These are phyloP conservation scores for Cettia cetti DNA, from an alignment of 2,113 vertebrate species.

Conservation along the genomic window DNA sequence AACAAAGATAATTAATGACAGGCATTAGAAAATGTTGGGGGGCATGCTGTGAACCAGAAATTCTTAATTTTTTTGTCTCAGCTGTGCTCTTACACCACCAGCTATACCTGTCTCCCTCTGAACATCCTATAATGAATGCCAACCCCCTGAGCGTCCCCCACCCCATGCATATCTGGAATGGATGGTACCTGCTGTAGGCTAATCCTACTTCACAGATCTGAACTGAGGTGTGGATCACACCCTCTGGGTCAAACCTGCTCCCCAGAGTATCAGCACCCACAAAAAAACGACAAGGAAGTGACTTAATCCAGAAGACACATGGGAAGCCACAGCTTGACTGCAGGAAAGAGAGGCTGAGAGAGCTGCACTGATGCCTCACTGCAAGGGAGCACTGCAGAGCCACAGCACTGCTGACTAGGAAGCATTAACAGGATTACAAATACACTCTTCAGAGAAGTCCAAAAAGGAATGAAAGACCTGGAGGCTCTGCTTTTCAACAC, in stretches of 20 bases:
- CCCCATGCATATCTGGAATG: neutral
- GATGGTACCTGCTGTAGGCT: neutral
- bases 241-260: neutral
- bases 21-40: neutral
- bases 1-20: neutral
- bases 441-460: neutral
- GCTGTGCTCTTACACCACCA: neutral
- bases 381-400: neutral
- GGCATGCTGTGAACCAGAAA: neutral
- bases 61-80: neutral
- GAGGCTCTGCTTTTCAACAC: neutral
- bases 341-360: neutral
- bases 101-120: neutral
- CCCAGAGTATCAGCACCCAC: neutral
- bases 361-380: neutral
- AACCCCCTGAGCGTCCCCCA: fast-evolving
- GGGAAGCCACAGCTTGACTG: neutral
- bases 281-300: neutral
- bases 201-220: neutral
- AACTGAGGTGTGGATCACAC: neutral
- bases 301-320: neutral
- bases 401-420: neutral
- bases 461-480: neutral
- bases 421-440: neutral
- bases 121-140: neutral